phyloP scores from a whole-genome alignment of 53 echinoderm and acorn worm species.

The Echinometra lucunter region DNA sequence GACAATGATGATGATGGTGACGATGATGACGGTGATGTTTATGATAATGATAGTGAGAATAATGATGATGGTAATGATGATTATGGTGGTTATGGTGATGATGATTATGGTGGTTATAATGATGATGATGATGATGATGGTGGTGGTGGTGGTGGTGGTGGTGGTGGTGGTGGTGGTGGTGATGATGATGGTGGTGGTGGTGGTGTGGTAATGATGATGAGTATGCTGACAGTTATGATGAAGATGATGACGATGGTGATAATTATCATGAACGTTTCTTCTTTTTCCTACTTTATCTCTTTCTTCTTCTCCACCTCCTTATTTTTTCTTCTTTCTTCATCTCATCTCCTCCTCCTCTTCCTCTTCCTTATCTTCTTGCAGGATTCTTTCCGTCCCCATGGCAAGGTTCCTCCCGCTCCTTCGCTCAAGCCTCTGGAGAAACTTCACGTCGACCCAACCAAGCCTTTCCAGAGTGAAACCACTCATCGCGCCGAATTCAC shows the following conservation, averaged over 20 bases:
- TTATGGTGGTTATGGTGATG: neutral
- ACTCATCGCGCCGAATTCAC: slow-evolving; percentile 91
- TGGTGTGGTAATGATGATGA: neutral
- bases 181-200: neutral
- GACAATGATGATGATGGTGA: neutral
- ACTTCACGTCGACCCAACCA: slow-evolving; percentile 56
- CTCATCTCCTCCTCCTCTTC: no score
- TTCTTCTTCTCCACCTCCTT: no score
- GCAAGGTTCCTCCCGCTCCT: slow-evolving; percentile 83
- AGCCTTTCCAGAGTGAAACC: slow-evolving; percentile 81
- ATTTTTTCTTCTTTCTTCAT: neutral
- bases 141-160: neutral
- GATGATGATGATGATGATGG: neutral
- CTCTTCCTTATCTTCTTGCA: slow-evolving; percentile 16
- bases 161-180: neutral
- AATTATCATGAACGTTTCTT: no score
- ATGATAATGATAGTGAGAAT: neutral
- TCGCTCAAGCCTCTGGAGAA: slow-evolving; percentile 85
- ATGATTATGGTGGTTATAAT: neutral
- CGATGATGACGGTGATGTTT: neutral
- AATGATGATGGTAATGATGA: neutral
- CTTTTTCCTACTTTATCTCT: no score
- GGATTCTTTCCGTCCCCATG: slow-evolving; percentile 89
- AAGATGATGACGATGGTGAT: neutral
- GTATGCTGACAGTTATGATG: neutral